Base-by-base conservation (phyloP, 2,113 vertebrate genomes). In the Colossoma macropomum region DNA sequence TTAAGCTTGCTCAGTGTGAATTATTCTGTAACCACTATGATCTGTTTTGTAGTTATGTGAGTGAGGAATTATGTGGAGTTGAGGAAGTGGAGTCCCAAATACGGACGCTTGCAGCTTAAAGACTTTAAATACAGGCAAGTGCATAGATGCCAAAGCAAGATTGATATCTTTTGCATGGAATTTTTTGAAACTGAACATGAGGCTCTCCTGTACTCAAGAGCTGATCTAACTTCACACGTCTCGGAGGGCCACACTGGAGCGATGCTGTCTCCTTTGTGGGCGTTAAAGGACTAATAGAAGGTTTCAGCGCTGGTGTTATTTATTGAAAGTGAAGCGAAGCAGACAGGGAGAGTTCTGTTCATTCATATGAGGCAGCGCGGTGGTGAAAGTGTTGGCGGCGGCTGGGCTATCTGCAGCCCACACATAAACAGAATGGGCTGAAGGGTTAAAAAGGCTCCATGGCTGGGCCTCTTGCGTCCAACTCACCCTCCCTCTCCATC, bases 271-370 rank as follows among this genome's bases (percentile, higher is more conserved):
- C 13, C 48, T 80, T 80, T 41, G 13, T 66, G 32, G 65, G 23
- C 54, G 28, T 63, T 54, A 73, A 71, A 80, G 63, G 56, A 76
- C 38, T 74, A 54, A 84, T 65, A 69, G 48, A 59, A 41, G n/a
- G 48, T 81, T 84, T 77, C 59, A 73, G 50, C 17, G 19, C 63
- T 27, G 16, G 73, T 16, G 48, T 73, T 82, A 73, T 75, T 78
- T 82, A 81, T 74, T 79, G 75, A 81, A 81, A 54, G 74, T 6
- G 4, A 77, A 52, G 4, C 65, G 28, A 62, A 28, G 50, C 68
- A 80, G 79, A 84, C 81, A 83, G 74, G 52, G 68, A 79, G 45
- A 6, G 75, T 56, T 82, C 79, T 85, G 83, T 87, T 87, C 75
- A 82, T 85, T 77, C 77, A 78, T 80, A 66, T 59, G 75, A 80